Percentiles rank a stretch among this genome's conserved stretches.
These are phyloP conservation scores for Nasonia vitripennis DNA, from an alignment of 1,140 invertebrate genomes.

Conservation along the genomic window DNA sequence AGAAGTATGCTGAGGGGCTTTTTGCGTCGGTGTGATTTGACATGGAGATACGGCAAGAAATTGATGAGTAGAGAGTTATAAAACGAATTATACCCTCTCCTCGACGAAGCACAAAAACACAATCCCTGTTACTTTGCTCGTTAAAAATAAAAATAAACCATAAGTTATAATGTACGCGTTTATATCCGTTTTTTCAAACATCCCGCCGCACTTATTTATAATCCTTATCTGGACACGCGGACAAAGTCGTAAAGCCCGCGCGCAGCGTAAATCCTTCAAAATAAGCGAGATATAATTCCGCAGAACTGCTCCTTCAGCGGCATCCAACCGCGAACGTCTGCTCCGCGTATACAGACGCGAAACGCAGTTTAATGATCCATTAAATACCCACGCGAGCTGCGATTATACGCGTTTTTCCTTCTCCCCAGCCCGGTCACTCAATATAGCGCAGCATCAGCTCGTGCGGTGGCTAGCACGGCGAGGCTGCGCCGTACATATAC, in stretches of 20 bases:
- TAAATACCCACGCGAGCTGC: slow-evolving; percentile 37
- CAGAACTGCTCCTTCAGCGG: slow-evolving; percentile 10
- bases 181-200: neutral
- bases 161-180: no score
- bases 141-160: no score
- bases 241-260: neutral
- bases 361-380: slow-evolving; percentile 45
- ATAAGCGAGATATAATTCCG: slow-evolving; percentile 4
- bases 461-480: neutral
- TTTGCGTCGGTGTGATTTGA: no score
- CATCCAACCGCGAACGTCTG: neutral
- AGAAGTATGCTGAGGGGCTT: no score
- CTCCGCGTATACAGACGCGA: neutral
- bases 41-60: no score
- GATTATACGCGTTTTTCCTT: slow-evolving; percentile 23
- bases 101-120: no score
- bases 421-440: slow-evolving; percentile 14
- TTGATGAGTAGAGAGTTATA: no score
- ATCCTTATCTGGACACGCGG: neutral
- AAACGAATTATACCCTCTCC: neutral
- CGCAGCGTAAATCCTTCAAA: slow-evolving; percentile 2
- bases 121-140: no score
- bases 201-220: neutral
- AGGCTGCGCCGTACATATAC: neutral
- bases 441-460: neutral